Base-by-base conservation (phyloP, 1,140 invertebrate species). In the Drosophila melanica region DNA sequence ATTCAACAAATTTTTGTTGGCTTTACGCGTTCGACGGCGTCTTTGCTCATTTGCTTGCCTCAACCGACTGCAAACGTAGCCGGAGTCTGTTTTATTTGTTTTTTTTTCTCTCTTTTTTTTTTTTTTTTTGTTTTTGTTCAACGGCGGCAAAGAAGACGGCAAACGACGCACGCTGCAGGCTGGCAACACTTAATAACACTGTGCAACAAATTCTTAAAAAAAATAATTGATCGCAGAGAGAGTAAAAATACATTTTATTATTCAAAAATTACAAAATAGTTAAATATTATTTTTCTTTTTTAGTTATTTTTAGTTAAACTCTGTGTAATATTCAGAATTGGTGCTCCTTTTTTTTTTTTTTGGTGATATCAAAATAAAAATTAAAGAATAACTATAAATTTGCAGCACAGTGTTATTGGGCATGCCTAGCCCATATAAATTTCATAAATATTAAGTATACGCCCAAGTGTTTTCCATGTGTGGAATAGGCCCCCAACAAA, bases 371-470 rank as follows among this genome's bases (percentile, higher is more conserved):
- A 0, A 14, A 44, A 5, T n/a, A 47, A 9, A 16, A 42, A 14
- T 0, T 14, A 42, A 16, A 5, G 1, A 12, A 1, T 2, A 41
- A 5, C 16, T 18, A 10, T 18, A 10, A 6, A 20, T 18, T 44
- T 9, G 2, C 42, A 64, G 63, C 12, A 18, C 6, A 73, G 78
- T 77, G 72, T 51, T 33, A 39, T 12, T 39, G 7, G 10, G 54
- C 80, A 72, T 73, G 81, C 50, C 77, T 42, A 76, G 73, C 78
- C 75, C 75, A 73, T 76, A 78, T 69, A 60, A 58, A 71, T 69
- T 62, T 72, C 75, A 86, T 87, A 75, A 82, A 86, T 82, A 79
- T 87, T 79, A 64, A 87, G 71, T 60, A 82, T 86, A 87, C 81
- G 81, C 81, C 81, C 45, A 68, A 33, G 27, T 45, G 54, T 44